Evolutionary conservation across 1,140 invertebrate genomes (phyloP).

Genomic region (Bombus consobrinus): DNA sequence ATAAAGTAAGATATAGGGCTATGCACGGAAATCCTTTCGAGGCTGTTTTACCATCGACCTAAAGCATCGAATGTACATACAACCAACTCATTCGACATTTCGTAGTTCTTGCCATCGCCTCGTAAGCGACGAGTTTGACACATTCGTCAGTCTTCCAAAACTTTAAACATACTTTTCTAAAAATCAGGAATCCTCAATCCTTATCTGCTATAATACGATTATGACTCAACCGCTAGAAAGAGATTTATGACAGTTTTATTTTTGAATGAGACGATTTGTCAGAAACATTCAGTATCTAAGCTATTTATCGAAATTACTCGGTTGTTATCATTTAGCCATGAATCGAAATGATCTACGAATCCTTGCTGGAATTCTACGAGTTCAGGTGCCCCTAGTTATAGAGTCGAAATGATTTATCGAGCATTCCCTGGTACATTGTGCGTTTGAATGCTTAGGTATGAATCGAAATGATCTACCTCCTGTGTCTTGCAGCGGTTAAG

Average conservation of each 20-base stretch:
- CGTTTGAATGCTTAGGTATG: not conserved
- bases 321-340: not conserved
- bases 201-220: not conserved
- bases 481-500: not conserved
- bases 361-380: not conserved
- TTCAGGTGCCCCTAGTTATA: not conserved
- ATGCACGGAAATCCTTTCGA: no score
- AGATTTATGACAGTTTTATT: not conserved
- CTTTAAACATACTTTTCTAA: not conserved
- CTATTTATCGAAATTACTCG: not conserved
- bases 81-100: no score
- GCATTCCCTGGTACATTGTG: not conserved
- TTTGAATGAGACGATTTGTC: not conserved
- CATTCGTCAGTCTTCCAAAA: no score
- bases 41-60: no score
- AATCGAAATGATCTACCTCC: constrained; percentile 7
- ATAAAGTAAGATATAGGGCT: no score
- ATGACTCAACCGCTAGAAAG: not conserved
- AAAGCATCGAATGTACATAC: no score
- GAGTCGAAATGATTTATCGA: not conserved
- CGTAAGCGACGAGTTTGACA: no score
- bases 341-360: not conserved
- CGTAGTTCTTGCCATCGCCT: no score
- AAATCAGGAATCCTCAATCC: not conserved
- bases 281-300: not conserved